Conservation (phyloP, 2,113 vertebrate genomes). For the Thalassarche chlororhynchos region DNA sequence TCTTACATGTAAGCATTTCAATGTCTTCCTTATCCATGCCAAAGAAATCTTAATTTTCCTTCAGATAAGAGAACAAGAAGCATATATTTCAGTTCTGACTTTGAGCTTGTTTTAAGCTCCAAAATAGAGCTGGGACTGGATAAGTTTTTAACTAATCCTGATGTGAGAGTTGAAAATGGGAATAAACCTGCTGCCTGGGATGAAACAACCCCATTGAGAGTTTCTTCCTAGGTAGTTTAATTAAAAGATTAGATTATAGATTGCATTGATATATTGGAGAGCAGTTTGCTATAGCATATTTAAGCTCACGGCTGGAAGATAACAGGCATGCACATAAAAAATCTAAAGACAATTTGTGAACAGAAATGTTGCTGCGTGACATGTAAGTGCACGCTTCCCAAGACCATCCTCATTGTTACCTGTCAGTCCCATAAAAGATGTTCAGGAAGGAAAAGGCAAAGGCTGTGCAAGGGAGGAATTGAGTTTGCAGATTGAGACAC, state of each 20-base stretch:
- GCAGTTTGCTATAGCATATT: not conserved
- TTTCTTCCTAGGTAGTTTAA: not conserved
- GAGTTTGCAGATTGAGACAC: accelerated
- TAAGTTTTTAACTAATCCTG: not conserved
- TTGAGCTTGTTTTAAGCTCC: not conserved
- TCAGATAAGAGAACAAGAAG: not conserved
- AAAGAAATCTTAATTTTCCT: not conserved
- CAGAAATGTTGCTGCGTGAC: not conserved
- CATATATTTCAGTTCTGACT: not conserved
- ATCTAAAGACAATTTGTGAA: not conserved
- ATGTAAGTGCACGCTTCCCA: accelerated
- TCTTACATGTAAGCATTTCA: not conserved
- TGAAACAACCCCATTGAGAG: not conserved
- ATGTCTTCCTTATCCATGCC: not conserved
- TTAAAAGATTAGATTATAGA: not conserved
- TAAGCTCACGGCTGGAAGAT: not conserved
- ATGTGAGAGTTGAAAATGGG: not conserved
- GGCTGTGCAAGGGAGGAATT: not conserved
- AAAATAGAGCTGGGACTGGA: not conserved
- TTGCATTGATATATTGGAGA: not conserved
- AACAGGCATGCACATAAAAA: not conserved
- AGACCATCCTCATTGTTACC: accelerated
- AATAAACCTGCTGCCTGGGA: not conserved
- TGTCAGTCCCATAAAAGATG: accelerated
- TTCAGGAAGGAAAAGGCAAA: not conserved